Evolutionary conservation across 2,888 invertebrate genomes (phyloP).

Genomic region (Agriotes lineatus): DNA sequence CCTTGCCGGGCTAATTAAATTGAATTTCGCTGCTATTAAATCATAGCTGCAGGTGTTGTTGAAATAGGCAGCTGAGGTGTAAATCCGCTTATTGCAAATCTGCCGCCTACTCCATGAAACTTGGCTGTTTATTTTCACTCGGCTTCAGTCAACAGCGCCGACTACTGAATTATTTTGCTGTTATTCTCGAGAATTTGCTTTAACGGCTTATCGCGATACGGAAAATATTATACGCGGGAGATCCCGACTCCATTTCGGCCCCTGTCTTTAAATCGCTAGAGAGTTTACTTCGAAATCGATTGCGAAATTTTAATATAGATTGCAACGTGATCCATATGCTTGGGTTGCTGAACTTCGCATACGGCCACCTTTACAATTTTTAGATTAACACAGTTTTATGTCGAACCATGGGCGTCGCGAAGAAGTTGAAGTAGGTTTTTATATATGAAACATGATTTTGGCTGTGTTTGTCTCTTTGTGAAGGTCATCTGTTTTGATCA

Average conservation of each 20-base stretch:
- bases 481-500: too few relatives aligned
- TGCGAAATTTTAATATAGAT: too few relatives aligned
- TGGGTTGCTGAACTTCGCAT: too few relatives aligned
- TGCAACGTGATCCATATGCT: too few relatives aligned
- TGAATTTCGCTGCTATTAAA: conserved; percentile 38
- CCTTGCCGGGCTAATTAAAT: conserved; percentile 31
- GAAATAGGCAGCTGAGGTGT: conserved; percentile 32
- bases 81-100: conserved; percentile 36
- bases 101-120: conserved; percentile 14
- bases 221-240: not conserved
- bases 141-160: not conserved
- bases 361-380: too few relatives aligned
- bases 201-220: conserved; percentile 9
- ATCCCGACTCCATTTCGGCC: not conserved
- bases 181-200: conserved; percentile 15
- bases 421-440: too few relatives aligned
- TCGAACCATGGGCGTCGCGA: too few relatives aligned
- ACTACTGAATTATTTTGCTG: conserved; percentile 17
- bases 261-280: not conserved
- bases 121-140: conserved; percentile 24
- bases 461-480: too few relatives aligned
- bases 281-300: too few relatives aligned
- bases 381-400: too few relatives aligned
- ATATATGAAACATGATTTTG: too few relatives aligned
- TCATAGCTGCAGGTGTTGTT: conserved; percentile 37